Percentiles rank a stretch among this genome's conserved stretches.
phyloP scores from a whole-genome alignment of 1,140 invertebrate genomes.

The Monomorium pharaonis region DNA sequence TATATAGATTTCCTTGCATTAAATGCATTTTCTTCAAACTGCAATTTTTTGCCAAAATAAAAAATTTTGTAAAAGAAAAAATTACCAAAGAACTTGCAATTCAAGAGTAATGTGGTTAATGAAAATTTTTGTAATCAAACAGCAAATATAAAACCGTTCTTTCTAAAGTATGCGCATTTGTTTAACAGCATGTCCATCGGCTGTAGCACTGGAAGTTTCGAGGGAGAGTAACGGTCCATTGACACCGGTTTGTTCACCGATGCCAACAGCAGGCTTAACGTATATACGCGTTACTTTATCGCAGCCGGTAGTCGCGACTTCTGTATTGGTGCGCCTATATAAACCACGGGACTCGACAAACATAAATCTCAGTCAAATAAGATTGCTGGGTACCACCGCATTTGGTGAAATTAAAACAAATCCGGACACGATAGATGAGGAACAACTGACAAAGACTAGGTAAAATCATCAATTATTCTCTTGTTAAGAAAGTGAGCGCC shows the following conservation, averaged over 20 bases:
- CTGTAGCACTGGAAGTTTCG: slow-evolving; percentile 93
- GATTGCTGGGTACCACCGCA: slow-evolving; percentile 92
- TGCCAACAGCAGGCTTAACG: slow-evolving; percentile 93
- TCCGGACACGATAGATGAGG: slow-evolving; percentile 81
- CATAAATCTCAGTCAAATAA: slow-evolving; percentile 94
- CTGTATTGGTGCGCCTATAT: slow-evolving; percentile 88
- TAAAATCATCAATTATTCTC: slow-evolving; percentile 61
- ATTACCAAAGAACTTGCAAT: neutral
- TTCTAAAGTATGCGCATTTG: neutral
- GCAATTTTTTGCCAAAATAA: neutral
- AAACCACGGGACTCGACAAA: slow-evolving; percentile 94
- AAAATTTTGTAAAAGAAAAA: neutral
- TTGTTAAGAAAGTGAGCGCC: neutral
- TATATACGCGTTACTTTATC: slow-evolving; percentile 93
- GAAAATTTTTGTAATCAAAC: neutral
- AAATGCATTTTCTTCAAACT: neutral
- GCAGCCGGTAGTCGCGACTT: slow-evolving; percentile 92
- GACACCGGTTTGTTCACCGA: slow-evolving; percentile 89
- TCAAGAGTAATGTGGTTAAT: neutral
- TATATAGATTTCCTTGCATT: neutral
- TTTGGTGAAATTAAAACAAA: slow-evolving; percentile 87
- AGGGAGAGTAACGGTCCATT: slow-evolving; percentile 86
- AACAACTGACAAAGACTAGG: slow-evolving; percentile 84
- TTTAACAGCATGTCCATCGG: slow-evolving; percentile 92
- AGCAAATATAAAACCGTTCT: neutral